These are phyloP conservation scores for Arothron firmamentum DNA, from an alignment of 2,113 vertebrate genomes.

Conservation along the genomic window DNA sequence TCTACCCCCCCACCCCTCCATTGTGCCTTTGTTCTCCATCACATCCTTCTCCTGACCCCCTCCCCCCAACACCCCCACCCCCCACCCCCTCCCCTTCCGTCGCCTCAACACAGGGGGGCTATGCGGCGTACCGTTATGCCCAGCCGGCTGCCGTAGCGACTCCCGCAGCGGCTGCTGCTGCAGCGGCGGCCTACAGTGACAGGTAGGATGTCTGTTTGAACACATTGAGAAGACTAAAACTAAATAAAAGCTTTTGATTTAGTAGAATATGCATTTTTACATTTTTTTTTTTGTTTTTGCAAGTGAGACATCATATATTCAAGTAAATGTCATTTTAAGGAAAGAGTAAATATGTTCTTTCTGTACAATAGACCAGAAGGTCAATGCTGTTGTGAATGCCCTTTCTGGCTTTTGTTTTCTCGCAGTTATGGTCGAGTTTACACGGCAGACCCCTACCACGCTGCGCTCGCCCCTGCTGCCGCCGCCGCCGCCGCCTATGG, in stretches of 20 bases:
- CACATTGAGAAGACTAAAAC: no score
- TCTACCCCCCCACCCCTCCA: not conserved
- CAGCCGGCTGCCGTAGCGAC: constrained; percentile 96
- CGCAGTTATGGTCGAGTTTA: constrained; percentile 94
- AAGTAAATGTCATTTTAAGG: no score
- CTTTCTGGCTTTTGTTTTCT: not conserved
- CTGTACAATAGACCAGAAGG: no score
- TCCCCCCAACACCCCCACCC: constrained; percentile 2
- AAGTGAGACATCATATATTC: no score
- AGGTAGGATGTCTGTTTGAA: constrained; percentile 73
- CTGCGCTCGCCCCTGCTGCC: constrained; percentile 91
- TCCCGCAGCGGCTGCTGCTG: constrained; percentile 89
- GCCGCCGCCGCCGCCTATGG: constrained; percentile 88
- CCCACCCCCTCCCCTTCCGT: constrained; percentile 31
- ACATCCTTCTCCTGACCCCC: not conserved
- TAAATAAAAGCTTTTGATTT: no score
- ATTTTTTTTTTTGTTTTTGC: not conserved
- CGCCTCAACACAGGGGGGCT: constrained; percentile 84
- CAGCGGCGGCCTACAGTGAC: constrained; percentile 89
- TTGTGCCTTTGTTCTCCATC: constrained; percentile 10
- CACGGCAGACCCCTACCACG: constrained; percentile 97
- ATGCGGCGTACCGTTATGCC: constrained; percentile 97
- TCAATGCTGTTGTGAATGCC: no score
- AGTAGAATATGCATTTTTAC: not conserved
- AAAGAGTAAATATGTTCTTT: no score